phyloP scores from a whole-genome alignment of 2,888 invertebrate genomes.

The Neoitamus cyanurus region DNA sequence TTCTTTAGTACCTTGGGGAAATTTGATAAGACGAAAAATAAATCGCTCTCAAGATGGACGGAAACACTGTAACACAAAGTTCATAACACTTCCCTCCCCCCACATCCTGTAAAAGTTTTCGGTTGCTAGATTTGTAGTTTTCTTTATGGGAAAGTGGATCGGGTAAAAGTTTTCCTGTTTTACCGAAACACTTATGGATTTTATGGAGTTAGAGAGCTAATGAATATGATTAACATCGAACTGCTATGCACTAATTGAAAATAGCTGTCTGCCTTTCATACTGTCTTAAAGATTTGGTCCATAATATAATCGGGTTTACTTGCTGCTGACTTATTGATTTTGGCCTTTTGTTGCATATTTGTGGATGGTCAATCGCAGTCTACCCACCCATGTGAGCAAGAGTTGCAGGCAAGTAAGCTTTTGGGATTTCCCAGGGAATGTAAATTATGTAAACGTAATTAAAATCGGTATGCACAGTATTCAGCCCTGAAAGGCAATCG shows the following conservation, averaged over 20 bases:
- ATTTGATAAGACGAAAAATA: neutral
- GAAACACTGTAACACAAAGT: neutral
- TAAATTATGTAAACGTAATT: neutral
- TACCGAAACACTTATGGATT: neutral
- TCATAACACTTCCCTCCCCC: neutral
- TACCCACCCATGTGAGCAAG: neutral
- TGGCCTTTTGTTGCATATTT: neutral
- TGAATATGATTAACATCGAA: neutral
- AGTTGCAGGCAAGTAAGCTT: neutral
- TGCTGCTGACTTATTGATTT: neutral
- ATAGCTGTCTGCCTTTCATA: neutral
- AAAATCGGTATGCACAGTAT: neutral
- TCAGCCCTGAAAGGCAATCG: neutral
- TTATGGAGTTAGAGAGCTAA: neutral
- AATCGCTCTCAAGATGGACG: neutral
- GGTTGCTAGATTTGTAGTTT: neutral
- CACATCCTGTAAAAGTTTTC: neutral
- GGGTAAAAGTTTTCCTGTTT: neutral
- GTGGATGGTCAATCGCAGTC: neutral
- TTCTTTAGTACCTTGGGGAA: neutral
- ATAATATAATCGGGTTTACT: neutral
- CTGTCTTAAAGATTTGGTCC: neutral
- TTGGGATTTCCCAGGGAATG: neutral
- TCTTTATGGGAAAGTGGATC: neutral
- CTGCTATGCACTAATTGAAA: neutral